These are phyloP conservation scores for Dendrolimus kikuchii DNA, from an alignment of 1,140 invertebrate species.

Conservation along the genomic window DNA sequence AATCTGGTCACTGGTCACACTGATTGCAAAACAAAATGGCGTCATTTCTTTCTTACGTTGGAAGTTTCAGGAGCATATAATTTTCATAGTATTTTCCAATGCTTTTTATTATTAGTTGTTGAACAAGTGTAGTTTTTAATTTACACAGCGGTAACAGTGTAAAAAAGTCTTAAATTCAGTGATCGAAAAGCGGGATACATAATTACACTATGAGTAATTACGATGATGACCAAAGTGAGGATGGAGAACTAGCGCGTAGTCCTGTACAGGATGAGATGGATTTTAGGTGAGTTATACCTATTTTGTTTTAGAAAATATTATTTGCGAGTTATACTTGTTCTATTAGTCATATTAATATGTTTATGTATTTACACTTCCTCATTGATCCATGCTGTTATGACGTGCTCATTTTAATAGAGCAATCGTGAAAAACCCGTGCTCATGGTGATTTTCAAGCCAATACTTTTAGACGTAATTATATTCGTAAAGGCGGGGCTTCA, in stretches of 20 bases:
- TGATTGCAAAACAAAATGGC: constrained; percentile 23
- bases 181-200: constrained; percentile 11
- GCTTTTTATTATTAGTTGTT: background rate
- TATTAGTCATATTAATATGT: background rate
- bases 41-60: constrained; percentile 13
- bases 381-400: background rate
- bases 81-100: background rate
- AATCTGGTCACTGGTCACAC: no score
- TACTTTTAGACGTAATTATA: no score
- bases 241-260: constrained; percentile 81
- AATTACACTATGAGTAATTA: constrained; percentile 66
- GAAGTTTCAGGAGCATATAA: constrained; percentile 5
- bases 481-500: no score
- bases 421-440: no score
- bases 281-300: constrained; percentile 75
- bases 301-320: background rate
- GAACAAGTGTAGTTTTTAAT: background rate
- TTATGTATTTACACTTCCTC: background rate
- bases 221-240: constrained; percentile 81
- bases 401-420: no score
- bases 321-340: no score
- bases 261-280: constrained; percentile 76
- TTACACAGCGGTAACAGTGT: constrained; percentile 5
- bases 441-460: no score
- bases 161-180: no score